These are phyloP conservation scores for Catostylus mosaicus DNA, from an alignment of 30 jellyfish, hydroid and myxozoan species.

Conservation along the genomic window DNA sequence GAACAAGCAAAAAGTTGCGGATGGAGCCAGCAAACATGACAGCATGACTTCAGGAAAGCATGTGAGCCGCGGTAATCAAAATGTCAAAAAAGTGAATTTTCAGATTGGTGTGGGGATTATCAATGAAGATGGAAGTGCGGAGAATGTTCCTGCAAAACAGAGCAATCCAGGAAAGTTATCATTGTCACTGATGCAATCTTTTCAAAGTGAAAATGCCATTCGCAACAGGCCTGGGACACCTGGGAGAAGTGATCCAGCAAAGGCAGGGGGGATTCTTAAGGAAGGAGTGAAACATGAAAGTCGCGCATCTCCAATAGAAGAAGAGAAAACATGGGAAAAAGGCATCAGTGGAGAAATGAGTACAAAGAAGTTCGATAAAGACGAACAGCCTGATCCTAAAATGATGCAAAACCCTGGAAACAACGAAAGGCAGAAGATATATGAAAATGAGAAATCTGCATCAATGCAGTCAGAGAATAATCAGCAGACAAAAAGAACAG, in stretches of 20 bases:
- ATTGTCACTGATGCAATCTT: slow-evolving; percentile 19
- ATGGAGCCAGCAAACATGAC: background rate
- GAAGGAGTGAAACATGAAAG: background rate
- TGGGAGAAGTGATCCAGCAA: background rate
- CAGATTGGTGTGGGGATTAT: slow-evolving; percentile 28
- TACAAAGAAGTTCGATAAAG: slow-evolving; percentile 19
- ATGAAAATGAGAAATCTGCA: background rate
- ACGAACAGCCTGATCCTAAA: background rate
- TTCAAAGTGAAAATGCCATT: background rate
- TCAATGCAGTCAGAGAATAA: background rate
- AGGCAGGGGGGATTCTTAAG: background rate
- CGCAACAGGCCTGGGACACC: slow-evolving; percentile 53
- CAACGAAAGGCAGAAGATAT: background rate
- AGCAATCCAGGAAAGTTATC: slow-evolving; percentile 34
- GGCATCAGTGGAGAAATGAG: background rate
- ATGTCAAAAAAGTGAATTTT: slow-evolving; percentile 30
- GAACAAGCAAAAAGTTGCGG: background rate
- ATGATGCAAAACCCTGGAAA: background rate
- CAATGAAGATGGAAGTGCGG: slow-evolving; percentile 1
- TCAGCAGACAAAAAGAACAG: background rate
- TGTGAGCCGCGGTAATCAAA: background rate
- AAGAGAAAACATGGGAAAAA: background rate
- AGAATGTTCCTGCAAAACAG: background rate
- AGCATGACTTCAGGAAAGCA: background rate
- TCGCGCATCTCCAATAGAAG: background rate